These are phyloP conservation scores for Ceyx margarethae DNA, from an alignment of 2,113 vertebrate genomes.

Conservation along the genomic window DNA sequence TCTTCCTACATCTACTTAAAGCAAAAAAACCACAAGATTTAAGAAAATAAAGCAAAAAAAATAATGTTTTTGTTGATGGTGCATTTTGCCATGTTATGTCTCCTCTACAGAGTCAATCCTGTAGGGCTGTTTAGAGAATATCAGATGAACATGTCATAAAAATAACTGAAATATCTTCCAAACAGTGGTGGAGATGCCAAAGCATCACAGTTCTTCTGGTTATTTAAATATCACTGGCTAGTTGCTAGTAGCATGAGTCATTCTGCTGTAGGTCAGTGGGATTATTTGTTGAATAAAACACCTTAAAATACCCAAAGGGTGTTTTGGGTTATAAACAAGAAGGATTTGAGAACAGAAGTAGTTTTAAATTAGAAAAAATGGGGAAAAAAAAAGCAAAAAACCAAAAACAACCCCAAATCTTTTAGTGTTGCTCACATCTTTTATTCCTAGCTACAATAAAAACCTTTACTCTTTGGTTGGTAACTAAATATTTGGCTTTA, in stretches of 20 bases:
- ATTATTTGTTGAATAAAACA: neutral
- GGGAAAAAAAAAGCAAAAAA: neutral
- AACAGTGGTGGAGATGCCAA: neutral
- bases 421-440: neutral
- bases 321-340: neutral
- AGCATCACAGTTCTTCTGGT: neutral
- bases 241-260: neutral
- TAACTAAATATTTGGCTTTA: neutral
- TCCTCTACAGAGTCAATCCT: neutral
- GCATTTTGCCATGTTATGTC: neutral
- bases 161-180: conserved; percentile 6
- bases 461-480: neutral
- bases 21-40: neutral
- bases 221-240: neutral
- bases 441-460: neutral
- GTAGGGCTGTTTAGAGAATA: neutral
- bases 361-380: neutral
- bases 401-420: neutral
- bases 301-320: neutral
- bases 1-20: neutral
- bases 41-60: neutral
- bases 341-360: neutral
- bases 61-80: neutral
- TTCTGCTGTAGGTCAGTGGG: neutral
- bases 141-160: neutral